Evolutionary conservation across 2,888 invertebrate species (phyloP).

Genomic region (Aricia artaxerxes): DNA sequence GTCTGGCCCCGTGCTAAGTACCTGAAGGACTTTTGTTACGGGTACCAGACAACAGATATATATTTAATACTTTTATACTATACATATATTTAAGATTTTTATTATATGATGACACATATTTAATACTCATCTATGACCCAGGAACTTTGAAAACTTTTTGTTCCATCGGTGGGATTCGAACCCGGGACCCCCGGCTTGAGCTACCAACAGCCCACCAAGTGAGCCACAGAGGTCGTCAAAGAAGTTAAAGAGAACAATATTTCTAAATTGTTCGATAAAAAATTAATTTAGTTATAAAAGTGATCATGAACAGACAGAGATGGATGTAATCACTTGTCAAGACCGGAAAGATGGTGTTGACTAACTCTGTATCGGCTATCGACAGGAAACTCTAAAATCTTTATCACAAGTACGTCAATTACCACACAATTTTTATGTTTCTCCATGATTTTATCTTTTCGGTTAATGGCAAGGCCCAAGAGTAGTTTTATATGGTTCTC

Average conservation of each 20-base stretch:
- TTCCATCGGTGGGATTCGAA: too few species aligned
- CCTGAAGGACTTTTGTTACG: too few species aligned
- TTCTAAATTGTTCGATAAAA: background rate
- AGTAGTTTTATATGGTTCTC: background rate
- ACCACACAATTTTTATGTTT: conserved; percentile 2
- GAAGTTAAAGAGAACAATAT: background rate
- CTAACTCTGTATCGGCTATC: background rate
- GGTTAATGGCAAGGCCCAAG: background rate
- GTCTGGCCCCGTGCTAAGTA: too few species aligned
- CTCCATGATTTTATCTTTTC: background rate
- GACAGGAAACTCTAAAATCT: conserved; percentile 7
- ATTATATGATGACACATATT: too few species aligned
- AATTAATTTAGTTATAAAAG: background rate
- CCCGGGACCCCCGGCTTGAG: too few species aligned
- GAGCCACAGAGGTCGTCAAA: too few species aligned
- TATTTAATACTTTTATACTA: too few species aligned
- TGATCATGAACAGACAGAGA: background rate
- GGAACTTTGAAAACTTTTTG: too few species aligned
- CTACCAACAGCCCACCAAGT: too few species aligned
- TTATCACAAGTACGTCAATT: background rate
- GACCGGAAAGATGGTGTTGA: conserved; percentile 2
- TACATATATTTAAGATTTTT: too few species aligned
- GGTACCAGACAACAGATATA: too few species aligned
- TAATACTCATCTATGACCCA: too few species aligned
- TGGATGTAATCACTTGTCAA: background rate